Conservation (phyloP, 2,888 invertebrate species). For the Helobdella robusta region DNA sequence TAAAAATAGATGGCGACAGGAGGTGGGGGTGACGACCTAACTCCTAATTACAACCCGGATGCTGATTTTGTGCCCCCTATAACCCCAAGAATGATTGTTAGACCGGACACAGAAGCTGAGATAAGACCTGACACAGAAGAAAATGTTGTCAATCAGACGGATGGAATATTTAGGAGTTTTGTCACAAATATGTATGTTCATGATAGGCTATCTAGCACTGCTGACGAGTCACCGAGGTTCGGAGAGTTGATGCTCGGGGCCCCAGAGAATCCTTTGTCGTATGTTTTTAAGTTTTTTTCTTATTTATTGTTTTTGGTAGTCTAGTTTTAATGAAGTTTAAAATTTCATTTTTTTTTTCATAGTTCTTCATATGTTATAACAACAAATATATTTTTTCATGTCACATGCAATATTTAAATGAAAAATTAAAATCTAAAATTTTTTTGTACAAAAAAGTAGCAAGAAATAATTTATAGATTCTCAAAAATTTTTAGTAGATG, state of each 20-base stretch:
- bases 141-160: slow-evolving; percentile 44
- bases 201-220: slow-evolving; percentile 38
- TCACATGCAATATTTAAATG: too few species aligned
- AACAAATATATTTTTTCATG: too few species aligned
- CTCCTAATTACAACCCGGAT: slow-evolving; percentile 26
- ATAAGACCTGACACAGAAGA: slow-evolving; percentile 42
- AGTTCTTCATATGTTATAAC: too few species aligned
- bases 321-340: too few species aligned
- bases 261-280: slow-evolving; percentile 41
- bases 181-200: slow-evolving; percentile 38
- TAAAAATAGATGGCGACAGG: slow-evolving; percentile 25
- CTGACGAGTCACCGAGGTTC: slow-evolving; percentile 38
- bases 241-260: slow-evolving; percentile 41
- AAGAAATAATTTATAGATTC: too few species aligned
- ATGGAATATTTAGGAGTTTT: slow-evolving; percentile 44
- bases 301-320: neutral
- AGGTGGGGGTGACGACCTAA: slow-evolving; percentile 22
- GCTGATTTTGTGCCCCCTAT: slow-evolving; percentile 33
- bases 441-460: too few species aligned
- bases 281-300: slow-evolving; percentile 21
- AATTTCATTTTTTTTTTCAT: too few species aligned
- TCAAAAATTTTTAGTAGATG: too few species aligned
- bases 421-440: too few species aligned
- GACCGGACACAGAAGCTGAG: slow-evolving; percentile 30
- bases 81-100: slow-evolving; percentile 35